phyloP scores from a whole-genome alignment of 2,888 invertebrate species.

The Endotricha flammealis region DNA sequence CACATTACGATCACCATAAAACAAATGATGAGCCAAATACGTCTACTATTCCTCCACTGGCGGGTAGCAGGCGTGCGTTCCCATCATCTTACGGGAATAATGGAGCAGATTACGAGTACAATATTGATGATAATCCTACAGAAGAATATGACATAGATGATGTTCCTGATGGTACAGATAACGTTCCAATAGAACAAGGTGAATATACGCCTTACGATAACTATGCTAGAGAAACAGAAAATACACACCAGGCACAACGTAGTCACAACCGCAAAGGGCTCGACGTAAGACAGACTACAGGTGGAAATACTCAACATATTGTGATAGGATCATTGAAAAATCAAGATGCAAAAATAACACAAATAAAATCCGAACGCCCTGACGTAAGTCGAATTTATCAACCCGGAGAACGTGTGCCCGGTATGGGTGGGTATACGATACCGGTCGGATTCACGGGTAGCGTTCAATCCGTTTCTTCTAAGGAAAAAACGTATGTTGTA shows the following conservation, averaged over 20 bases:
- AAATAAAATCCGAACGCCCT: constrained; percentile 71
- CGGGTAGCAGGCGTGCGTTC: constrained; percentile 55
- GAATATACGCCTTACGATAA: constrained; percentile 82
- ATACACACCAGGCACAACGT: constrained; percentile 53
- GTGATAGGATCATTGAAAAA: constrained; percentile 77
- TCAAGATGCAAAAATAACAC: constrained; percentile 80
- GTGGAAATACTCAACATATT: constrained; percentile 81
- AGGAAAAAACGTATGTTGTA: constrained; percentile 75
- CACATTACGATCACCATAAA: constrained; percentile 62
- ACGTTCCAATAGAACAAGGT: constrained; percentile 65
- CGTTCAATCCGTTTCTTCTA: constrained; percentile 81
- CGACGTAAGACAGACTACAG: constrained; percentile 66
- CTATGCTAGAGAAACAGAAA: constrained; percentile 52
- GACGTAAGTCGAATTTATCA: constrained; percentile 79
- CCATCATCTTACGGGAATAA: constrained; percentile 40
- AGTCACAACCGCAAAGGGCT: constrained; percentile 47
- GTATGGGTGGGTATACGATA: constrained; percentile 82
- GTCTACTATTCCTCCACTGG: constrained; percentile 34
- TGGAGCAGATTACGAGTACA: constrained; percentile 54
- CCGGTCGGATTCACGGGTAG: constrained; percentile 83
- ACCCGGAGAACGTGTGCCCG: constrained; percentile 82
- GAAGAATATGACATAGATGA: constrained; percentile 69
- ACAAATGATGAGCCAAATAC: constrained; percentile 24
- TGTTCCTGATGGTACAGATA: constrained; percentile 52
- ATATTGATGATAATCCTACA: constrained; percentile 44